phyloP scores from a whole-genome alignment of 2,888 invertebrate species.

The Pristionchus exspectatus region DNA sequence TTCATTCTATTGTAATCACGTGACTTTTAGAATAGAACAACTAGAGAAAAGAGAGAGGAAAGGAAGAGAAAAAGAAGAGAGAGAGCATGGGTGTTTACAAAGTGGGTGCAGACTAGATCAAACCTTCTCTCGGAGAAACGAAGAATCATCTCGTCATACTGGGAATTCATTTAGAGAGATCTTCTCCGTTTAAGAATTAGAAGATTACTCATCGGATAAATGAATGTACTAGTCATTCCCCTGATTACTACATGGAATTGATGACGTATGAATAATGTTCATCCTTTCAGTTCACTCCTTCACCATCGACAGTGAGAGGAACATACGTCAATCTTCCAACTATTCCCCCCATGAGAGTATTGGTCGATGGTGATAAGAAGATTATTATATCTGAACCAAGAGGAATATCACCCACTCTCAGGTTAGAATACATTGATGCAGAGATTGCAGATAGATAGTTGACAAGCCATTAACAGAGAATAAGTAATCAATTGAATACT shows the following conservation, averaged over 20 bases:
- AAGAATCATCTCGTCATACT: not conserved
- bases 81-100: not conserved
- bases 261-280: not conserved
- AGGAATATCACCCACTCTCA: not conserved
- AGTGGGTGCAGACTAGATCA: constrained; percentile 4
- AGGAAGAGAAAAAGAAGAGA: not conserved
- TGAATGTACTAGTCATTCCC: not conserved
- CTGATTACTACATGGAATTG: not conserved
- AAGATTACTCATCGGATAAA: not conserved
- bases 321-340: constrained; percentile 1
- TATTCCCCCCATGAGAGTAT: constrained; percentile 29
- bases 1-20: not conserved
- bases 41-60: not conserved
- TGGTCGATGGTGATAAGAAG: constrained; percentile 3
- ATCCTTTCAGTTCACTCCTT: not conserved
- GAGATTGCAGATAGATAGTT: too few species aligned
- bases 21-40: not conserved
- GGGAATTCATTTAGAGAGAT: not conserved
- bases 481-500: not conserved
- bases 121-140: not conserved
- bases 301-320: constrained; percentile 2
- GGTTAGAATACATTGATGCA: not conserved
- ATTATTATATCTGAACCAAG: not conserved
- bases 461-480: not conserved
- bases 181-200: not conserved